phyloP scores from a whole-genome alignment of 2,797 vertebrate species.

The Coendou prehensilis region DNA sequence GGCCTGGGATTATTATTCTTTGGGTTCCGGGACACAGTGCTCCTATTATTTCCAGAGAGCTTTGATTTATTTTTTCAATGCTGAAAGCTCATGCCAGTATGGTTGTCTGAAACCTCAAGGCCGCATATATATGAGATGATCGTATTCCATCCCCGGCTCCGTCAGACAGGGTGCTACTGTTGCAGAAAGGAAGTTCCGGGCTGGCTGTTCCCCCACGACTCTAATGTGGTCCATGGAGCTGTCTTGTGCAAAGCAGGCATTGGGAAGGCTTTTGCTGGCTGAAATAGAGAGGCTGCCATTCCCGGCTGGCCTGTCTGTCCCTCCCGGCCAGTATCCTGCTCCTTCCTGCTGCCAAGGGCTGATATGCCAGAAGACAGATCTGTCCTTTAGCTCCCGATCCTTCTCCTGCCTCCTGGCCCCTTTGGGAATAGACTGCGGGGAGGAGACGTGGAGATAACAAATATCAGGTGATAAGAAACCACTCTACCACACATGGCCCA shows the following conservation, averaged over 20 bases:
- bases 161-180: conserved; percentile 74
- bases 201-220: conserved; percentile 45
- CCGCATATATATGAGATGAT: conserved; percentile 61
- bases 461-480: neutral
- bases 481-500: rapidly evolving
- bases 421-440: neutral
- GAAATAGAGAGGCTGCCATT: neutral
- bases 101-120: conserved; percentile 66
- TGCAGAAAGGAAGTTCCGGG: conserved; percentile 72
- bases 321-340: neutral
- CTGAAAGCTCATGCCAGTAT: conserved; percentile 69
- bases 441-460: rapidly evolving
- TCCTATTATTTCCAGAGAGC: conserved; percentile 73
- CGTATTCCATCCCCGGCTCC: conserved; percentile 60
- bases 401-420: neutral
- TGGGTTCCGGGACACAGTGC: conserved; percentile 59
- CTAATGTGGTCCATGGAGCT: conserved; percentile 32
- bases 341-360: conserved; percentile 37
- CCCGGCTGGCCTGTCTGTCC: neutral
- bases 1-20: conserved; percentile 38
- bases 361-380: conserved; percentile 5
- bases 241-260: conserved; percentile 69
- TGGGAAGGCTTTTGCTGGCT: conserved; percentile 67
- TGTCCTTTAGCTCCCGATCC: conserved; percentile 19
- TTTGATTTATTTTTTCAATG: conserved; percentile 78